Percentiles rank a stretch among this genome's conserved stretches.
These are phyloP conservation scores for Nixonia krombeini DNA, from an alignment of 1,140 invertebrate genomes.

Conservation along the genomic window DNA sequence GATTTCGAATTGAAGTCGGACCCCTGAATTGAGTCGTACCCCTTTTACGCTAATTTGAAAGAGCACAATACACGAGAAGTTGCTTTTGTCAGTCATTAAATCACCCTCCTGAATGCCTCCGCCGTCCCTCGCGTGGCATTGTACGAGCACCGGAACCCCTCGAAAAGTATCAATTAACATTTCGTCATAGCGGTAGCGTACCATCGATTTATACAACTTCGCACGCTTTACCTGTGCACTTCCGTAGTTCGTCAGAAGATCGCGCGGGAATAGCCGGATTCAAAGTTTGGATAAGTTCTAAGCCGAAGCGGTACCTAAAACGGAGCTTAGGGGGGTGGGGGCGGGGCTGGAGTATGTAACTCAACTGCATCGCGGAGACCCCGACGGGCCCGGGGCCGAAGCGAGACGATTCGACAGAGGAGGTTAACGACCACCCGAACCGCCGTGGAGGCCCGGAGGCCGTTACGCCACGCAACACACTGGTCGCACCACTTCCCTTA, in stretches of 20 bases:
- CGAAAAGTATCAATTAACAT: conserved; percentile 33
- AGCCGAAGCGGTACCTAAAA: not conserved
- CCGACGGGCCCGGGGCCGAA: conserved; percentile 23
- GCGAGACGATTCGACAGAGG: conserved; percentile 39
- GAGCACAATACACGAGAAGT: conserved; percentile 6
- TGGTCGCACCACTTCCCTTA: no score
- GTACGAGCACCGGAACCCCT: conserved; percentile 16
- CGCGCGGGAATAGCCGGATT: not conserved
- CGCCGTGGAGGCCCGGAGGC: conserved; percentile 34
- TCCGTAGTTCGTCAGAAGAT: not conserved
- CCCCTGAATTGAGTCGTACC: conserved; percentile 10
- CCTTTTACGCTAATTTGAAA: conserved; percentile 17
- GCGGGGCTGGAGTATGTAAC: not conserved
- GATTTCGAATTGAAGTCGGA: no score
- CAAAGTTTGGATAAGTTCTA: not conserved
- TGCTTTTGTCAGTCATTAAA: conserved; percentile 27
- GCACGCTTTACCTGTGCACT: not conserved
- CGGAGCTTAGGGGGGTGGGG: not conserved
- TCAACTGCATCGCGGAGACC: conserved; percentile 1
- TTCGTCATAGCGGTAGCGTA: conserved; percentile 16
- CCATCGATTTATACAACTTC: conserved; percentile 2
- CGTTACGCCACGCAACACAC: no score
- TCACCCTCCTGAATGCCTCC: conserved; percentile 18
- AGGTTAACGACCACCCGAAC: conserved; percentile 48
- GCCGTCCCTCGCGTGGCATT: not conserved